Conservation (phyloP, 2,888 invertebrate species). For the Chymomyza amoena region DNA sequence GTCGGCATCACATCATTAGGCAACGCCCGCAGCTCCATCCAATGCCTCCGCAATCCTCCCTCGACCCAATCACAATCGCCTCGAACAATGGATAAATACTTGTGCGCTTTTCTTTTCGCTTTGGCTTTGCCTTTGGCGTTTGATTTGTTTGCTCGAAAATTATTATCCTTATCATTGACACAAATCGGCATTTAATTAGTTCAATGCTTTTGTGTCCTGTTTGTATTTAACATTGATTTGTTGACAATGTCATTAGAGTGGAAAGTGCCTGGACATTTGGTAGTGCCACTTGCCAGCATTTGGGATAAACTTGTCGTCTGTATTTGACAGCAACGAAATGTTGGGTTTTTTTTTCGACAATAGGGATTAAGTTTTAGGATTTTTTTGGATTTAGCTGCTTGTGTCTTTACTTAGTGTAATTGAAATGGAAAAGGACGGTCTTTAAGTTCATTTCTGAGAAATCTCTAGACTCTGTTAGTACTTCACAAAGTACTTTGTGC, state of each 20-base stretch:
- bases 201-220: conserved; percentile 54
- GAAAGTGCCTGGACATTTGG: conserved; percentile 5
- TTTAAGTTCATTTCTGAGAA: not conserved
- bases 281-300: not conserved
- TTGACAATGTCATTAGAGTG: conserved; percentile 53
- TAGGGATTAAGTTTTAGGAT: not conserved
- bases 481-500: no score
- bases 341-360: not conserved
- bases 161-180: conserved; percentile 74
- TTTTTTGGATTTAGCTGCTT: not conserved
- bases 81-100: conserved; percentile 34
- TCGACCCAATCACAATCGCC: no score
- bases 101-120: conserved; percentile 28
- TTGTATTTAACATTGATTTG: conserved; percentile 66
- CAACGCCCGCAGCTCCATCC: conserved; percentile 23
- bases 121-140: conserved; percentile 16
- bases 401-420: not conserved
- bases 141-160: conserved; percentile 66
- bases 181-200: conserved; percentile 75
- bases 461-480: not conserved
- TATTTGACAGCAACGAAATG: not conserved
- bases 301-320: not conserved
- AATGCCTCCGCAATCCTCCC: no score
- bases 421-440: not conserved
- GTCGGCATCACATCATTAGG: conserved; percentile 61